Conservation (phyloP, 2,113 vertebrate genomes). For the Caloenas nicobarica region DNA sequence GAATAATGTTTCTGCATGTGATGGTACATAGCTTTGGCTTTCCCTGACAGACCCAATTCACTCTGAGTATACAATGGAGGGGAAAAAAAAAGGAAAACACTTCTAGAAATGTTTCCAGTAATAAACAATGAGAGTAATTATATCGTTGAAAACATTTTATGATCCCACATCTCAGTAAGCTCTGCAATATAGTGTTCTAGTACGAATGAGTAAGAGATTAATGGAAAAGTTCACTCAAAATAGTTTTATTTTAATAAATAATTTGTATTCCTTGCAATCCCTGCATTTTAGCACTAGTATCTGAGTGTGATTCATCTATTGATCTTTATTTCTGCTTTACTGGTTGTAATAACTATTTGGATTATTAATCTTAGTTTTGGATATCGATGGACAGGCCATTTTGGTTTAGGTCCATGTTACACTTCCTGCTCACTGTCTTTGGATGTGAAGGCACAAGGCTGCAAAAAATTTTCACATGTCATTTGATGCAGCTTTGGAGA, state of each 20-base stretch:
- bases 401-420: background rate
- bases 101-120: background rate
- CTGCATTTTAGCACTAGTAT: background rate
- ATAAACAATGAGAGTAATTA: background rate
- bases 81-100: accelerated
- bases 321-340: background rate
- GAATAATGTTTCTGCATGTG: background rate
- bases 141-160: background rate
- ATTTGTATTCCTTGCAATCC: background rate
- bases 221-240: background rate
- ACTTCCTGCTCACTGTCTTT: background rate
- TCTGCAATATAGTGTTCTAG: background rate
- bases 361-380: background rate
- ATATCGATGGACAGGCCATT: background rate
- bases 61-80: background rate
- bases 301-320: background rate
- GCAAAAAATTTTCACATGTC: constrained; percentile 1
- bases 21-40: background rate
- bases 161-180: background rate
- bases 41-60: background rate
- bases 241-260: background rate
- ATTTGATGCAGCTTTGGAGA: background rate
- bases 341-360: background rate
- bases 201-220: background rate
- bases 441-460: background rate